These are phyloP conservation scores for Australoheros facetus DNA, from an alignment of 2,797 vertebrate species.

Conservation along the genomic window DNA sequence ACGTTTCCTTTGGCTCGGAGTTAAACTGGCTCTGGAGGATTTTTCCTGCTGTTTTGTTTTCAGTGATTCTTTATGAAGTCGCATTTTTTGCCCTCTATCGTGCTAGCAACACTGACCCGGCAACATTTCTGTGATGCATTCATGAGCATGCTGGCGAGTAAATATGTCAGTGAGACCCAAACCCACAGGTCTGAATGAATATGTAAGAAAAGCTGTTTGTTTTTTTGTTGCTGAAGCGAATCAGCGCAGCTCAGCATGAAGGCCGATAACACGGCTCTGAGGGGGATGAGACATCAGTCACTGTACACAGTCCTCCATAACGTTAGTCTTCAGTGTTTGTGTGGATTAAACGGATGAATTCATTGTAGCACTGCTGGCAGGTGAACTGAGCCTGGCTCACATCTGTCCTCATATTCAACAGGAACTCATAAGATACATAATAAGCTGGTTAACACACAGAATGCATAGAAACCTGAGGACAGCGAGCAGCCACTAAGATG, in stretches of 20 bases:
- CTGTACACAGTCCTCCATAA: background rate
- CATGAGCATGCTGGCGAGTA: no score
- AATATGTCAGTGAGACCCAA: background rate
- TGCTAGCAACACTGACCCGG: background rate
- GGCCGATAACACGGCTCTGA: background rate
- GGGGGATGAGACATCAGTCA: background rate
- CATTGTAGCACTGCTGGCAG: background rate
- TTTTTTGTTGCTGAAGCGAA: background rate
- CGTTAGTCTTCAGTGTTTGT: background rate
- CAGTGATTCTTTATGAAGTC: background rate
- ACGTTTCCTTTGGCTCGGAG: background rate
- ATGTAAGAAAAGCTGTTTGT: accelerated
- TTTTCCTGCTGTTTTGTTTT: background rate
- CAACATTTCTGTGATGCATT: conserved; percentile 1
- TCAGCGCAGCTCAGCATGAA: background rate
- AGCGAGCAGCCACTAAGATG: no score
- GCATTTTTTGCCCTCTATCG: background rate
- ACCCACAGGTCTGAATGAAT: background rate
- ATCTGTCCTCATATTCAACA: background rate
- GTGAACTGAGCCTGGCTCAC: background rate
- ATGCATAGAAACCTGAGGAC: background rate
- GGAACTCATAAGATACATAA: background rate
- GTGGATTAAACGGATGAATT: background rate
- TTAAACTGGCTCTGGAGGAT: background rate
- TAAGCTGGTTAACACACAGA: background rate